A percentile compares a stretch with the other conserved stretches of the same genome.
phyloP scores from a whole-genome alignment of 23 tunicate genomes.

The Halocynthia aurantium region DNA sequence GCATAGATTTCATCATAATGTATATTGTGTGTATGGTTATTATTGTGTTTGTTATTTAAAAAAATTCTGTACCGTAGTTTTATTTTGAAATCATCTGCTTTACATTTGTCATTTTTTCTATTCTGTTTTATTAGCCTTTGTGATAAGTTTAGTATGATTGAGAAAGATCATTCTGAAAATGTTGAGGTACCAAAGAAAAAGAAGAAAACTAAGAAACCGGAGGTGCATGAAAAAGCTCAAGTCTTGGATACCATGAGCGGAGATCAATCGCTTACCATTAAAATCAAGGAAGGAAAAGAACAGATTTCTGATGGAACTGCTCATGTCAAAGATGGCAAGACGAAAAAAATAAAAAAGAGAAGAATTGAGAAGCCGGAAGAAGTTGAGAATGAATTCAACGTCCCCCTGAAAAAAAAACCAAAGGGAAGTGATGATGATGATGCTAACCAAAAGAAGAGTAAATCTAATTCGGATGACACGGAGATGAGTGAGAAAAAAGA shows the following conservation, averaged over 20 bases:
- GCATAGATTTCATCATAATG: too few species aligned
- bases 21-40: too few species aligned
- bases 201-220: neutral
- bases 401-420: neutral
- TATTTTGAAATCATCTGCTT: too few species aligned
- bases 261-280: too few species aligned
- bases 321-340: neutral
- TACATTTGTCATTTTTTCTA: too few species aligned
- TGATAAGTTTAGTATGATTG: too few species aligned
- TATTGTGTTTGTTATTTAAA: too few species aligned
- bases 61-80: too few species aligned
- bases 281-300: neutral
- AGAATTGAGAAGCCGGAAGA: neutral
- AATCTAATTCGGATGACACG: neutral
- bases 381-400: neutral
- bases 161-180: neutral
- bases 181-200: conserved; percentile 3
- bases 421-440: conserved; percentile 1
- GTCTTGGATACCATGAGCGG: too few species aligned
- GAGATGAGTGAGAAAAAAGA: neutral
- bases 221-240: neutral
- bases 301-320: neutral
- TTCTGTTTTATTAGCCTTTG: too few species aligned
- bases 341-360: neutral
- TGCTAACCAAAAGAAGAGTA: conserved; percentile 11